Evolutionary conservation across 92 coral and sea anemone genomes (phyloP).

Genomic region (Actinostola sp.): DNA sequence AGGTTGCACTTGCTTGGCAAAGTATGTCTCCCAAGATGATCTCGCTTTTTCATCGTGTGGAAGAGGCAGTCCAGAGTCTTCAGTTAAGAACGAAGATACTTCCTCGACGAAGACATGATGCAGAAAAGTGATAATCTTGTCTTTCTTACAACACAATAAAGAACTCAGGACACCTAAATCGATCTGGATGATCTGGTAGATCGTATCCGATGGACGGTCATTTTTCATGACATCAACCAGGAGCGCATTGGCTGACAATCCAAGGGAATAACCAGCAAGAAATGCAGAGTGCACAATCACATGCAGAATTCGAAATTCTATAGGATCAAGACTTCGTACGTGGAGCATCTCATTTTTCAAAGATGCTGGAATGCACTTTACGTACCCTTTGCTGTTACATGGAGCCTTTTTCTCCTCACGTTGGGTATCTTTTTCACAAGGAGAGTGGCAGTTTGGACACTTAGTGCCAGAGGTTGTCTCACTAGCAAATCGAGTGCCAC

Average conservation of each 20-base stretch:
- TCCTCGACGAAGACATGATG: slow-evolving; percentile 66
- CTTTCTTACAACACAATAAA: slow-evolving; percentile 67
- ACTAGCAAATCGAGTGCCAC: slow-evolving; percentile 47
- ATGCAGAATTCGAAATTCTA: slow-evolving; percentile 83
- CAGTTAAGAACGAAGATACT: slow-evolving; percentile 48
- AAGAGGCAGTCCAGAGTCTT: slow-evolving; percentile 7
- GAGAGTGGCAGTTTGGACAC: slow-evolving; percentile 53
- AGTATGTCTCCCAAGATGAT: slow-evolving; percentile 46
- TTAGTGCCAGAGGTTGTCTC: neutral
- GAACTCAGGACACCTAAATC: slow-evolving; percentile 61
- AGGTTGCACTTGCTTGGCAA: slow-evolving; percentile 15
- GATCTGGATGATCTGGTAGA: slow-evolving; percentile 63
- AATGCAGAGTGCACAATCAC: slow-evolving; percentile 78
- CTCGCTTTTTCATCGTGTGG: slow-evolving; percentile 28
- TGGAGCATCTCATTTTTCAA: slow-evolving; percentile 27
- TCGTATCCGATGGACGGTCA: slow-evolving; percentile 43
- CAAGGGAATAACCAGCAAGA: slow-evolving; percentile 73
- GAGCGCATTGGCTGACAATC: slow-evolving; percentile 37
- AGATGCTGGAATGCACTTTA: slow-evolving; percentile 6
- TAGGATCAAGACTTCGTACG: slow-evolving; percentile 62
- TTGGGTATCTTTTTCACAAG: neutral
- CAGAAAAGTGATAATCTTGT: slow-evolving; percentile 59
- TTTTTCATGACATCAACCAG: slow-evolving; percentile 25
- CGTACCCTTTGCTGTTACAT: slow-evolving; percentile 57
- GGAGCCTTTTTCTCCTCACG: neutral